Base-by-base conservation (phyloP, 2,797 vertebrate genomes). In the Epinephelus coioides region DNA sequence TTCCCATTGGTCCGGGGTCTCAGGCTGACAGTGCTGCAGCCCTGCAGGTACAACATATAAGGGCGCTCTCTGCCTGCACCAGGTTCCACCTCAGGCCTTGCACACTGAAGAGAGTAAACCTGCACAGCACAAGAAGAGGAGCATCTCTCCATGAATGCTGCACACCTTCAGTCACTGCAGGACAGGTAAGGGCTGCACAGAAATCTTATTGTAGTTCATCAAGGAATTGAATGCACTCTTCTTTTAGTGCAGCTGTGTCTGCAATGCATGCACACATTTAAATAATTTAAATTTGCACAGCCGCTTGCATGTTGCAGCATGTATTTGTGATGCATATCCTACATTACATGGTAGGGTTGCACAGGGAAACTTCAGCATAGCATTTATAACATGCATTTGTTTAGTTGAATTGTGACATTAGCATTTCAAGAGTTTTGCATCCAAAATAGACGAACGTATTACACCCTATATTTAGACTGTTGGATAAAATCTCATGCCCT, bases 1-100 rank as follows among this genome's bases (percentile, higher is more conserved):
- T 81, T 93, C 88, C 59, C 84, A 94, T 95, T 95, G 95, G 94
- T 83, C 88, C 67, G 13, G 90, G 91, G 90, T 92, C 81, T 69
- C 14, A 34, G 64, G 68, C 84, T 83, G 70, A 81, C 80, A 79
- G 69, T 10, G 57, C 81, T 88, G 82, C 75, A 83, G 65, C 87
- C 55, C 71, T 87, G 85, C 79, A 78, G 83, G 82, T 84, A 67
- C 47, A 77, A 88, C 84, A 90, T 94, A 95, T 91, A 93, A 93
- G 69, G 79, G 66, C 53, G 89, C 81, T 17, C 66, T 74, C 64
- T 75, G 67, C 69, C 72, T 65, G 62, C 66, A 76, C 61, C 30
- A n/a, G 50, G 53, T 76, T 88, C 77, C 85, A 78, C 78, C 74
- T 65, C 59, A 76, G 78, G 59, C 77, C 62, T 44, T 77, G 71